Evolutionary conservation across 2,113 vertebrate species (phyloP), one percentile per base, ranked within the genome.

Genomic region (Clarias magur): DNA sequence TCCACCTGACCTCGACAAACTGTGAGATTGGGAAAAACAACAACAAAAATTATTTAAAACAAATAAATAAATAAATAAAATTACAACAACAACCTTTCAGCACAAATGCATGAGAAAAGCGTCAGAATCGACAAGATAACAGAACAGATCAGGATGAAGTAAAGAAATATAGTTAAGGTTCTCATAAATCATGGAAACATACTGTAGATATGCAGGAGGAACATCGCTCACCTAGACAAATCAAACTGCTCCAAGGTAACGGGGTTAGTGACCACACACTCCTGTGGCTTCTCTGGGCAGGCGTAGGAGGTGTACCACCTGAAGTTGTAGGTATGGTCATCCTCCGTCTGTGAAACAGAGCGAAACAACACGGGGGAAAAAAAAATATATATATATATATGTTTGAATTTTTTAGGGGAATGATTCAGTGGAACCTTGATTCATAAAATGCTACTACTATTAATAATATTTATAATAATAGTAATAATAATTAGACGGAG

Each of bases 251-350:
- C 95, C 82, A 97, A 87, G 0, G 95, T 96, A 3, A 38, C 11
- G 0, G 93, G 93, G 92, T 99, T 96, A 0, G 96, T 99, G 91
- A 97, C 98, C 87, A 98, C 30, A 83, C 98, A 99, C 91, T 98
- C 97, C 80, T 97, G 91, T 0, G 96, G 96, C 83, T 96, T 94
- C 90, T 96, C 96, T 0, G 97, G 97, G 92, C 98, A 99, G 11
- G 97, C 97, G n/a, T 96, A 95, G 53, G 97, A 96, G 1, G 97
- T 99, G 70, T 99, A 98, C 97, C 97, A 99, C 82, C 93, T 96
- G 92, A 99, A 99, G 93, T 98, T 99, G 86, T 99, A 99, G 0
- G 97, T 97, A 75, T 95, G 95, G 0, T 93, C 93, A 87, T 98
- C 97, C 92, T 99, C 98, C 11, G 91, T 82, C 97, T 99, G 88